phyloP scores from a whole-genome alignment of 2,113 vertebrate genomes.

The Stegostoma tigrinum region DNA sequence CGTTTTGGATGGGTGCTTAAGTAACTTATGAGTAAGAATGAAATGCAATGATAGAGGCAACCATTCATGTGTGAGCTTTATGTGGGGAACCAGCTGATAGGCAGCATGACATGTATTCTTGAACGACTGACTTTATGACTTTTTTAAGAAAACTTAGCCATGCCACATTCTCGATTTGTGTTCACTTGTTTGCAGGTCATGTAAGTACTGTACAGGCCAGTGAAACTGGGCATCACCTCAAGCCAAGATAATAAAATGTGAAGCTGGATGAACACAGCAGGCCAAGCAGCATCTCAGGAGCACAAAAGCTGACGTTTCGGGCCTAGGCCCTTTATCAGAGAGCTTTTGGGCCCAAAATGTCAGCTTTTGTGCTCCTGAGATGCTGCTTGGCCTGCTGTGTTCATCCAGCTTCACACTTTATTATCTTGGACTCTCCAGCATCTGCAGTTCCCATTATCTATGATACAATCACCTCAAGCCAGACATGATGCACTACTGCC shows the following conservation, averaged over 20 bases:
- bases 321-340: too few relatives aligned
- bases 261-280: too few relatives aligned
- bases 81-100: not conserved
- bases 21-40: not conserved
- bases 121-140: not conserved
- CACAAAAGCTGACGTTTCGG: too few relatives aligned
- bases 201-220: not conserved
- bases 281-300: too few relatives aligned
- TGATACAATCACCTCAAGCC: not conserved
- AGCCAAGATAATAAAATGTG: too few relatives aligned
- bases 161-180: not conserved
- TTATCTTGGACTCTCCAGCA: too few relatives aligned
- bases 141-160: not conserved
- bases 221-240: not conserved
- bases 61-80: not conserved
- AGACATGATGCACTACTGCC: not conserved
- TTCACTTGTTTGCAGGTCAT: not conserved
- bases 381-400: too few relatives aligned
- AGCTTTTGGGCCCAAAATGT: too few relatives aligned
- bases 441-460: too few relatives aligned
- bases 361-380: too few relatives aligned
- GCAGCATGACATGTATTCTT: not conserved
- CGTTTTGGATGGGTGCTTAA: not conserved
- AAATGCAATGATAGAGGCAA: not conserved
- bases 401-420: too few relatives aligned